Evolutionary conservation across 2,113 vertebrate species (phyloP), one percentile per base, ranked within the genome.

Genomic region (Gobius niger): DNA sequence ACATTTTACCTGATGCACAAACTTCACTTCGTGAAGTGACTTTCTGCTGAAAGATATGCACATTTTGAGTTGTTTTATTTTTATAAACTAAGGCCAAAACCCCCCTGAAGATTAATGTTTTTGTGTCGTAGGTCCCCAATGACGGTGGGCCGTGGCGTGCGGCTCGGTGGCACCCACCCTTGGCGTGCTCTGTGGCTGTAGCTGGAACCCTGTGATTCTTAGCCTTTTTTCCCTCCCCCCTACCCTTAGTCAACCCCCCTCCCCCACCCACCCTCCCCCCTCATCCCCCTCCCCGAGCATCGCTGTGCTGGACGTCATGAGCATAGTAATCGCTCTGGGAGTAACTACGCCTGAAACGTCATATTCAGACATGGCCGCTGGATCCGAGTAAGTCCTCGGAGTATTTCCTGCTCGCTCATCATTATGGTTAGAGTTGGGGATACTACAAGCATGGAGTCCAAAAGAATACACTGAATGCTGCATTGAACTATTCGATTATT

Each of bases 321-420:
- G 95, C 96, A 98, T 98, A 98, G 97, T 95, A 97, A 95, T 99
- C 92, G 93, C 96, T 92, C 94, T 98, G 95, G 97, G 95, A 97
- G 97, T 98, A 95, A 99, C 95, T 91, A 99, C 97, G 98, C 96
- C 96, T 95, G 96, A 98, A 94, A 98, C 96, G 89, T 96, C 97
- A 90, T 98, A 98, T 93, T 97, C 96, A 92, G 96, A 99, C 94
- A 99, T 99, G 97, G 97, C 97, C 93, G 97, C 97, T 93, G 97
- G 97, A 97, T 98, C 96, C 90, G 96, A 98, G 96, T 98, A 92
- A 97, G 97, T 98, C 61, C 41, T 71, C 10, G 8, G 34, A 15
- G 18, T 19, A 5, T 11, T 54, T 54, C 9, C 5, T 24, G 51
- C 9, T 19, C 6, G 18, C 19, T 24, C 9, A 19, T 49, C 11